Conservation (phyloP, 2,888 invertebrate genomes). For the Agrotis segetum region DNA sequence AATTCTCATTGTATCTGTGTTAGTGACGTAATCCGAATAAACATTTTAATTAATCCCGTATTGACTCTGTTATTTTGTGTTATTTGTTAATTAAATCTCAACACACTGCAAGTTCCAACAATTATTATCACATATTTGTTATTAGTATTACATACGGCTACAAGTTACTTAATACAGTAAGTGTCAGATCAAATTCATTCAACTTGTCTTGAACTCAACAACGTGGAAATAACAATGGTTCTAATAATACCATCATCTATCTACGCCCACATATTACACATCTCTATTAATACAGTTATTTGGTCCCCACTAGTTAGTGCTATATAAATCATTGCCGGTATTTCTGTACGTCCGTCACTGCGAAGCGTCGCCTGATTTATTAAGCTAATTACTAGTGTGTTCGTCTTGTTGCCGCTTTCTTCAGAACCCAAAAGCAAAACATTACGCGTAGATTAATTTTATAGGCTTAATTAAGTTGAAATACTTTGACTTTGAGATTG, state of each 20-base stretch:
- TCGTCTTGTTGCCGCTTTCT: constrained; percentile 53
- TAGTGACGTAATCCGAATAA: too few species aligned
- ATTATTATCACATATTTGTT: background rate
- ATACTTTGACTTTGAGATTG: constrained; percentile 51
- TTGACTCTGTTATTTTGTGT: too few species aligned
- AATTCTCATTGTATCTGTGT: too few species aligned
- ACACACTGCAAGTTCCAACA: too few species aligned
- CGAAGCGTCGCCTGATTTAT: constrained; percentile 79
- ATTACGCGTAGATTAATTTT: constrained; percentile 55
- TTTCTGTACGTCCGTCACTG: constrained; percentile 79
- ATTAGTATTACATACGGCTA: background rate
- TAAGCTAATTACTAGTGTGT: constrained; percentile 74
- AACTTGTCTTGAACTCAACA: background rate
- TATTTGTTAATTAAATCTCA: too few species aligned
- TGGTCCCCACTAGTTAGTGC: constrained; percentile 63
- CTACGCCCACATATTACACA: constrained; percentile 23
- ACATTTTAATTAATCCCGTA: too few species aligned
- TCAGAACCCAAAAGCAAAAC: constrained; percentile 48
- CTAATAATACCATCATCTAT: constrained; percentile 23
- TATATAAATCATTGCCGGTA: constrained; percentile 76
- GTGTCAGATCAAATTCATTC: background rate
- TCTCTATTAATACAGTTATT: constrained; percentile 54
- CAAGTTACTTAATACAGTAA: background rate
- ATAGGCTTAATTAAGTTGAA: constrained; percentile 48
- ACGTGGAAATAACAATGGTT: constrained; percentile 24